Percentiles rank a stretch among this genome's conserved stretches.
Evolutionary conservation across 2,113 vertebrate species (phyloP).

Genomic region (Cyprinodon tularosa): DNA sequence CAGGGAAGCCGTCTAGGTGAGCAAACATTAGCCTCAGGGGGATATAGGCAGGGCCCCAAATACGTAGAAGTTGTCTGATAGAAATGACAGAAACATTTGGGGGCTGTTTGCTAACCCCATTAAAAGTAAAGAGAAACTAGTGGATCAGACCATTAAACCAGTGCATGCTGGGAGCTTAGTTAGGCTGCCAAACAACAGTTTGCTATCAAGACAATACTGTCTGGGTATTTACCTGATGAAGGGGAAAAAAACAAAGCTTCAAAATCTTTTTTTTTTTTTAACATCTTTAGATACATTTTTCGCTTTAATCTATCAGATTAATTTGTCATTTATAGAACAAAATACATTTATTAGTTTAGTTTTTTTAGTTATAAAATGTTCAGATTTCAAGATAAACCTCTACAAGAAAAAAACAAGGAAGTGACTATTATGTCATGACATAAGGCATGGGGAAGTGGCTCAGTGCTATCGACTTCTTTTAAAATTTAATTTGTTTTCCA

Average conservation of each 20-base stretch:
- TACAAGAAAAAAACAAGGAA: not conserved
- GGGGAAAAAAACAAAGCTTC: not conserved
- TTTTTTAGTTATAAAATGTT: not conserved
- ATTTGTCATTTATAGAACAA: not conserved
- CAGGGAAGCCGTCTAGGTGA: slow-evolving; percentile 54
- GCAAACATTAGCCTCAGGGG: slow-evolving; percentile 62
- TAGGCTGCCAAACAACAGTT: not conserved
- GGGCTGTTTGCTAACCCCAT: not conserved
- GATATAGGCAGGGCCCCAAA: slow-evolving; percentile 25
- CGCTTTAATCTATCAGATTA: not conserved
- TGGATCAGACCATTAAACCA: slow-evolving; percentile 1
- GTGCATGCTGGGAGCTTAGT: not conserved
- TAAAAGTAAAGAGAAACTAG: not conserved
- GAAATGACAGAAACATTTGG: slow-evolving; percentile 4
- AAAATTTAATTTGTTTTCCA: not conserved
- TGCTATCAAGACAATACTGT: not conserved
- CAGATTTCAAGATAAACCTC: not conserved
- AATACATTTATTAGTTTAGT: not conserved
- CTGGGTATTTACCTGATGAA: not conserved
- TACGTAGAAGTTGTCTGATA: slow-evolving; percentile 24
- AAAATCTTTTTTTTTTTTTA: not conserved
- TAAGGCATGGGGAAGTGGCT: not conserved
- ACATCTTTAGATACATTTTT: not conserved
- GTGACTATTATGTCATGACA: not conserved
- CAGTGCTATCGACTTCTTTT: too few species aligned